Conservation (phyloP, 2,113 vertebrate genomes). For the Lutjanus erythropterus region DNA sequence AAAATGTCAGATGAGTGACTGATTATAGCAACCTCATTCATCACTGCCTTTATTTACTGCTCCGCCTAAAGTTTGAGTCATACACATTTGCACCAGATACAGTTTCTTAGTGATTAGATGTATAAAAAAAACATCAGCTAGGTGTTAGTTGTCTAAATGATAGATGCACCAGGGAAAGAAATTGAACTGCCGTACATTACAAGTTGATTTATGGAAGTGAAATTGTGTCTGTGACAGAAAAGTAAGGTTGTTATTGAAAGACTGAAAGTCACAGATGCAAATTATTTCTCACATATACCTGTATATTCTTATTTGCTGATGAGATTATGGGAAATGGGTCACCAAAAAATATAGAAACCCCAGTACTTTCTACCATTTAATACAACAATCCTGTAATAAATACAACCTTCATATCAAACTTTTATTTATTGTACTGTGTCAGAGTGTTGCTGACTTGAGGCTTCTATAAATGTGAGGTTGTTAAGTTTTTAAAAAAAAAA, state of each 20-base stretch:
- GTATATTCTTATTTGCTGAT: background rate
- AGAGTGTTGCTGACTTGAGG: background rate
- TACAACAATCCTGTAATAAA: background rate
- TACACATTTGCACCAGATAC: conserved; percentile 10
- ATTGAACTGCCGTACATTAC: conserved; percentile 1
- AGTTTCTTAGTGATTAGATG: conserved; percentile 22
- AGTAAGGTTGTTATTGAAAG: background rate
- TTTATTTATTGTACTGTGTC: background rate
- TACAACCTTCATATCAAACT: background rate
- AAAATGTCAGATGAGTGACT: conserved; percentile 39
- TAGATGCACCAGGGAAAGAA: conserved; percentile 12
- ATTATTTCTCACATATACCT: background rate
- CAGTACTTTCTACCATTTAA: background rate
- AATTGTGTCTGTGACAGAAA: conserved; percentile 5
- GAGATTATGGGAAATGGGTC: background rate
- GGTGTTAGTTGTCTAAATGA: conserved; percentile 34
- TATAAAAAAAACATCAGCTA: background rate
- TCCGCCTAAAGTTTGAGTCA: background rate
- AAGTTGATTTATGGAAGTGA: conserved; percentile 31
- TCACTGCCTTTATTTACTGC: conserved; percentile 44
- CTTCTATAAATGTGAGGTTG: background rate
- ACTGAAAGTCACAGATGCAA: background rate
- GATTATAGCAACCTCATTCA: conserved; percentile 40
- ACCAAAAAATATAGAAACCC: background rate
- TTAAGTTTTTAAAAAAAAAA: background rate